Percentiles rank a stretch among this genome's conserved stretches.
Evolutionary conservation across 1,140 invertebrate species (phyloP).

Genomic region (Oscheius sp.): DNA sequence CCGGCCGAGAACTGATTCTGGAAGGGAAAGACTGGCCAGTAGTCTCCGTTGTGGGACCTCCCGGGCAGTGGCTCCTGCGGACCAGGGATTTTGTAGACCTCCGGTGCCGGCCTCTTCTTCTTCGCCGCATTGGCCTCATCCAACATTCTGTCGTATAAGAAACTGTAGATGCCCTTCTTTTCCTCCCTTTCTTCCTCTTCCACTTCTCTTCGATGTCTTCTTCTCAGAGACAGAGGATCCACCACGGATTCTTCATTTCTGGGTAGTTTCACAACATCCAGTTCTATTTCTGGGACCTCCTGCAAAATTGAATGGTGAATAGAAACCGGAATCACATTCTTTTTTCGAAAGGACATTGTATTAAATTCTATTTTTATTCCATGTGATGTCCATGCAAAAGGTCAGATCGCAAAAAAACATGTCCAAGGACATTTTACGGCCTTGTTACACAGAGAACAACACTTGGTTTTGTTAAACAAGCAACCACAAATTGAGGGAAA

Average conservation of each 20-base stretch:
- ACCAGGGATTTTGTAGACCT: constrained; percentile 25
- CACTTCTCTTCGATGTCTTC: neutral
- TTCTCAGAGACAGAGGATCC: neutral
- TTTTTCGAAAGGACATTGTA: too few relatives aligned
- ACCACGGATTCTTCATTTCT: neutral
- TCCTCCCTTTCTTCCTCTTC: neutral
- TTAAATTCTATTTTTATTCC: too few relatives aligned
- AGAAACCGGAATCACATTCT: too few relatives aligned
- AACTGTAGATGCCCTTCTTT: constrained; percentile 21
- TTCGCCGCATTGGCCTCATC: constrained; percentile 9
- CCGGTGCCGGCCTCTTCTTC: constrained; percentile 16
- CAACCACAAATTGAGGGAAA: too few relatives aligned
- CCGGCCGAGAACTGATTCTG: constrained; percentile 46
- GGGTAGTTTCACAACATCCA: too few relatives aligned
- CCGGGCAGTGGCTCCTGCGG: constrained; percentile 44
- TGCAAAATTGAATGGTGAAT: too few relatives aligned
- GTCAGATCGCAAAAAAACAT: too few relatives aligned
- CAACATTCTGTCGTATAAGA: constrained; percentile 38
- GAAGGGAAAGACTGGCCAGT: constrained; percentile 46
- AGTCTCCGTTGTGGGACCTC: constrained; percentile 38
- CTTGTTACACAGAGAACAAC: too few relatives aligned
- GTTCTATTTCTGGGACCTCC: too few relatives aligned
- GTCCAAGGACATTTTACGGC: too few relatives aligned
- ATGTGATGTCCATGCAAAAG: too few relatives aligned
- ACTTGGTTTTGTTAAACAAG: too few relatives aligned